Percentiles rank a stretch among this genome's conserved stretches.
Conservation (phyloP, 2,888 invertebrate genomes). For the Agrotis ipsilon region DNA sequence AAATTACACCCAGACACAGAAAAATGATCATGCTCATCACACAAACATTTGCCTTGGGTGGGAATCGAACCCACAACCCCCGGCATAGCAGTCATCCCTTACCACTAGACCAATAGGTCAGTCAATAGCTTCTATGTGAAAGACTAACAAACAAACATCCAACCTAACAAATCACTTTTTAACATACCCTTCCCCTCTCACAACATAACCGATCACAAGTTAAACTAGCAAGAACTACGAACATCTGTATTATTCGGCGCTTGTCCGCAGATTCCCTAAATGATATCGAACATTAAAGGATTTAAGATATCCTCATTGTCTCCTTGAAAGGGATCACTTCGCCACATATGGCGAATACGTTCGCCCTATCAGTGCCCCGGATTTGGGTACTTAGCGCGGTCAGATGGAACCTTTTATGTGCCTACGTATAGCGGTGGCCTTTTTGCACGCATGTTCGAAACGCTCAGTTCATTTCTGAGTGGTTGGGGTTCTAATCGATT, state of each 20-base stretch:
- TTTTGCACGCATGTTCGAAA: conserved; percentile 34
- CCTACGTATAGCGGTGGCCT: conserved; percentile 15
- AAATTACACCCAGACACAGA: too few species aligned
- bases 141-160: too few species aligned
- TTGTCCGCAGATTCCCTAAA: conserved; percentile 44
- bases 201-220: conserved; percentile 10
- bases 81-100: too few species aligned
- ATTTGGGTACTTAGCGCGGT: conserved; percentile 53
- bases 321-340: conserved; percentile 31
- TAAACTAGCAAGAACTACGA: conserved; percentile 23
- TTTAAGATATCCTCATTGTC: conserved; percentile 49
- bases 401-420: conserved; percentile 49
- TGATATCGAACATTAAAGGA: conserved; percentile 46
- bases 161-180: background rate
- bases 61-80: too few species aligned
- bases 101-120: too few species aligned
- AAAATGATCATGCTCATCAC: too few species aligned
- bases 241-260: conserved; percentile 17
- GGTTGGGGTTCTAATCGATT: conserved; percentile 33
- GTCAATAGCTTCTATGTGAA: too few species aligned
- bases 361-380: conserved; percentile 36
- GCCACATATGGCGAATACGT: conserved; percentile 44
- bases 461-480: conserved; percentile 29
- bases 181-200: background rate
- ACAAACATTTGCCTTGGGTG: too few species aligned